phyloP scores from a whole-genome alignment of 1,140 invertebrate species.

The Drosophila willistoni region DNA sequence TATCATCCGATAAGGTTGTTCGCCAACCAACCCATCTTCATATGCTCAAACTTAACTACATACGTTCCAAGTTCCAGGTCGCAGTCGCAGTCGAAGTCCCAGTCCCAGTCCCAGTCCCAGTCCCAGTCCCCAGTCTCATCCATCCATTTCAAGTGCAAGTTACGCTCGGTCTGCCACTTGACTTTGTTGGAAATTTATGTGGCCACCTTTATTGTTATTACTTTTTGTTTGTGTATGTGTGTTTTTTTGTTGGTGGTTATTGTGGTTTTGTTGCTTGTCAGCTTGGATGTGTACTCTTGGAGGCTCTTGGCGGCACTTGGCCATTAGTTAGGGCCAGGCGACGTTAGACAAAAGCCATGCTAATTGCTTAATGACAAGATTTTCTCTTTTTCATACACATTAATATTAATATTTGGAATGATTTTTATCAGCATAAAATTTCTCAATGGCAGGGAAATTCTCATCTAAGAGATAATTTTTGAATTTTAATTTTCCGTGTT shows the following conservation, averaged over 20 bases:
- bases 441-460: constrained; percentile 2
- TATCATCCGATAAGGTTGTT: constrained; percentile 58
- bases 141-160: constrained; percentile 41
- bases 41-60: neutral
- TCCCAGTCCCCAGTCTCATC: neutral
- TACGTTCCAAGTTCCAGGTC: no score
- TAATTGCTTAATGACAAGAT: constrained; percentile 63
- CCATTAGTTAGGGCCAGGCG: constrained; percentile 68
- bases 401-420: constrained; percentile 76
- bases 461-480: constrained; percentile 35
- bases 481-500: constrained; percentile 75
- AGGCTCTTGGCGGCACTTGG: constrained; percentile 14
- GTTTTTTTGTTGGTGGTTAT: constrained; percentile 25
- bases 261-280: constrained; percentile 2
- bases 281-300: constrained; percentile 11
- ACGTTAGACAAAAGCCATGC: constrained; percentile 66
- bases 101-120: neutral
- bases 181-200: constrained; percentile 70
- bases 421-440: constrained; percentile 60
- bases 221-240: constrained; percentile 29
- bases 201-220: constrained; percentile 76
- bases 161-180: constrained; percentile 74
- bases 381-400: constrained; percentile 42
- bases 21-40: constrained; percentile 24
- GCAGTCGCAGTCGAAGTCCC: neutral